These are phyloP conservation scores for Heliothis peltigera DNA, from an alignment of 2,888 invertebrate genomes.

Conservation along the genomic window DNA sequence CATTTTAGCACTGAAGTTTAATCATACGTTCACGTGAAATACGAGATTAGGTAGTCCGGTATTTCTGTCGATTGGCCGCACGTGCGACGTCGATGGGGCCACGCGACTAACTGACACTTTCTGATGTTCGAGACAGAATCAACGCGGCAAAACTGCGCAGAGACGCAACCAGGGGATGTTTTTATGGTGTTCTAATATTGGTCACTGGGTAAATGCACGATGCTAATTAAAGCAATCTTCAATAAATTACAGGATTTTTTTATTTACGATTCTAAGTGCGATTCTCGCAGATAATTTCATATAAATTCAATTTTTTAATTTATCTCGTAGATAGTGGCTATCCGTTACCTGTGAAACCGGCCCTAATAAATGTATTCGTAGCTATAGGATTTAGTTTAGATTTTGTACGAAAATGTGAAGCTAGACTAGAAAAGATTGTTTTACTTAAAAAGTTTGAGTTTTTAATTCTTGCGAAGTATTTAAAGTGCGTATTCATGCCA, in stretches of 20 bases:
- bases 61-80: conserved; percentile 36
- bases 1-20: conserved; percentile 63
- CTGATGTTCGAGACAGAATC: conserved; percentile 65
- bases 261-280: background rate
- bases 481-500: background rate
- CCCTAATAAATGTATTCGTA: no score
- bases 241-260: background rate
- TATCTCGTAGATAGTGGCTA: no score
- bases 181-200: conserved; percentile 67
- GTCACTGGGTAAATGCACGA: conserved; percentile 29
- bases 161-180: conserved; percentile 55
- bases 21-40: conserved; percentile 51
- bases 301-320: no score
- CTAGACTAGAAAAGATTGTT: conserved; percentile 26
- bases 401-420: conserved; percentile 26
- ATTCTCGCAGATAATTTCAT: no score
- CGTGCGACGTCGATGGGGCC: conserved; percentile 53
- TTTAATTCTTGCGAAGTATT: conserved; percentile 12
- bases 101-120: conserved; percentile 72
- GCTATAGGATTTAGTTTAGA: conserved; percentile 31
- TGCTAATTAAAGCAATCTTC: conserved; percentile 42
- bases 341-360: no score
- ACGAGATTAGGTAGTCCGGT: conserved; percentile 51
- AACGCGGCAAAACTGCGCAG: conserved; percentile 74
- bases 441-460: conserved; percentile 23